Conservation (phyloP, 2,113 vertebrate genomes). For the Holacanthus passer region DNA sequence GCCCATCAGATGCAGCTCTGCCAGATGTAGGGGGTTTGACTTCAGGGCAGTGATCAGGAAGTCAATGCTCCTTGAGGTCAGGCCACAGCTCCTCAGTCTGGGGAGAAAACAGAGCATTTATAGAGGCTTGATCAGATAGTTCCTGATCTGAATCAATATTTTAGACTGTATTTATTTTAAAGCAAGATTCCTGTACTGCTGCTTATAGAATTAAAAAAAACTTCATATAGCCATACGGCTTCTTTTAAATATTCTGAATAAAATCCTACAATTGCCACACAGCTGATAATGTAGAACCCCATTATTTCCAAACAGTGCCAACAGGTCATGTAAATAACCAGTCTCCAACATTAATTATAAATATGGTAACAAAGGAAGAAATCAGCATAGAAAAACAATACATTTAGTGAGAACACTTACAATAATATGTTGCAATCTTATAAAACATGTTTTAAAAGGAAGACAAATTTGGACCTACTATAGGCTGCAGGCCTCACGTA, state of each 20-base stretch:
- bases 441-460: not conserved
- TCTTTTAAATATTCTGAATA: not conserved
- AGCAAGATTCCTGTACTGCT: not conserved
- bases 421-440: not conserved
- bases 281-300: not conserved
- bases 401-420: not conserved
- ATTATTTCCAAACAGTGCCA: not conserved
- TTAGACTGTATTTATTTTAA: too few species aligned
- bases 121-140: not conserved
- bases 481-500: too few species aligned
- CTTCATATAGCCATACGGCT: not conserved
- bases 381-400: not conserved
- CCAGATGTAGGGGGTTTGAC: slow-evolving; percentile 56
- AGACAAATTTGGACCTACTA: not conserved
- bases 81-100: slow-evolving; percentile 67
- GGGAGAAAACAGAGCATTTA: not conserved
- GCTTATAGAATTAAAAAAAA: not conserved
- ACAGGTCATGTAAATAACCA: not conserved
- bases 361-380: not conserved
- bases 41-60: slow-evolving; percentile 53
- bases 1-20: slow-evolving; percentile 68
- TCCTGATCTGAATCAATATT: not conserved
- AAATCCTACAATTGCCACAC: not conserved
- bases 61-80: slow-evolving; percentile 49
- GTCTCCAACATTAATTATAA: not conserved